Base-by-base conservation (phyloP, 2,888 invertebrate genomes). In the Xestia rhomboidea region DNA sequence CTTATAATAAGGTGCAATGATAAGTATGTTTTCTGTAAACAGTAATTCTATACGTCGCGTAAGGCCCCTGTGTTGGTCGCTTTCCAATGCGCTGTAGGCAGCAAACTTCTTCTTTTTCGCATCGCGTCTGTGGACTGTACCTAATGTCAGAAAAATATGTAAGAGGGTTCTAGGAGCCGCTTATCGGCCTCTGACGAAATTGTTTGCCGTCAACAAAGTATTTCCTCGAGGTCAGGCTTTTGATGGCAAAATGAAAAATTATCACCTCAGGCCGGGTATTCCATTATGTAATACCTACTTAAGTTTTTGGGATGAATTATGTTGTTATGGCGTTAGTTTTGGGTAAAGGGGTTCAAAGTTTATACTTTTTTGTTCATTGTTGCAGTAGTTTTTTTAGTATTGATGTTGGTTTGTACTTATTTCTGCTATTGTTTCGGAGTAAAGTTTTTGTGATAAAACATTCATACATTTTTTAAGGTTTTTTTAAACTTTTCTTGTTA, bases 211-310 rank as follows among this genome's bases (percentile, higher is more conserved):
- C 81, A 81, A 87, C 86, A 80, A 82, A 77, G 71, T 82, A 81
- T 84, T 87, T 80, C 77, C 81, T 81, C 64, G 81, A 78, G 75
- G 73, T 71, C 78, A 68, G 67, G 63, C 49, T 63, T 85, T 84
- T 78, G 66, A 82, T 63, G 72, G 69, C 46, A 67, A 86, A 88
- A 80, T 87, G 84, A 87, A 86, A 87, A 86, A 86, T 88, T 81
- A 78, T 81, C 67, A 62, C 79, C 68, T 73, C 21, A 46, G 44
- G 57, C 54, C 54, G 66, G 57, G 70, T 73, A 68, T 73, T 77
- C 57, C 60, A 73, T 83, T 77, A 73, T 68, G 71, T 68, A 30
- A 8, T 24, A 15, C 1, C 18, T 80, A 38, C 60, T 64, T 34
- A 38, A 49, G 62, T 71, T 67, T 87, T 51, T 5, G n/a, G 41